Evolutionary conservation across 2,888 invertebrate species (phyloP).

Genomic region (Apamea anceps): DNA sequence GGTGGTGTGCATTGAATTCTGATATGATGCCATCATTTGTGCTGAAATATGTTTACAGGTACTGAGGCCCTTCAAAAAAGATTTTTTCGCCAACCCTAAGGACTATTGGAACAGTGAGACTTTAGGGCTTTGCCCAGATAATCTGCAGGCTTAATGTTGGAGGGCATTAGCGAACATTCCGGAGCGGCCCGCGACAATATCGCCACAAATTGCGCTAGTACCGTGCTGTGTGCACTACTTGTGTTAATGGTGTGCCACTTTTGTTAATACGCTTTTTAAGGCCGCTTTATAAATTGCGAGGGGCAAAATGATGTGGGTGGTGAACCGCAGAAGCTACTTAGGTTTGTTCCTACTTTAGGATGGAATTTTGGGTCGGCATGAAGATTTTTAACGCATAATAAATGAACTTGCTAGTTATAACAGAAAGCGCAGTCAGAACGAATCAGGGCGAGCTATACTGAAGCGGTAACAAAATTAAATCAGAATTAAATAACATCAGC

Average conservation of each 20-base stretch:
- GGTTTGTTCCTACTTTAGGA: slow-evolving; percentile 4
- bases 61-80: neutral
- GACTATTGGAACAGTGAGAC: slow-evolving; percentile 69
- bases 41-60: neutral
- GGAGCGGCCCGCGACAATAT: slow-evolving; percentile 69
- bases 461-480: slow-evolving; percentile 3
- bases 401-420: slow-evolving; percentile 9
- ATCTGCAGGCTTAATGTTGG: slow-evolving; percentile 79
- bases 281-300: slow-evolving; percentile 42
- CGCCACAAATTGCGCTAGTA: slow-evolving; percentile 68
- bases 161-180: slow-evolving; percentile 76
- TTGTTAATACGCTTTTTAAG: slow-evolving; percentile 56
- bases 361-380: slow-evolving; percentile 15
- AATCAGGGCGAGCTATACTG: neutral
- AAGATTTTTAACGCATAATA: slow-evolving; percentile 7
- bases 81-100: slow-evolving; percentile 37
- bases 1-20: neutral
- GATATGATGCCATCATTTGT: neutral
- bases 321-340: slow-evolving; percentile 40
- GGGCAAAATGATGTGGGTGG: slow-evolving; percentile 23
- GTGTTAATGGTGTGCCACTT: slow-evolving; percentile 63
- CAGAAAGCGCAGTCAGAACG: neutral
- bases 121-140: slow-evolving; percentile 76
- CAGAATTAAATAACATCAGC: slow-evolving; percentile 6
- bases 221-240: slow-evolving; percentile 58